A percentile compares a stretch with the other conserved stretches of the same genome.
These are phyloP conservation scores for Phortica magna DNA, from an alignment of 2,888 invertebrate genomes.

Conservation along the genomic window DNA sequence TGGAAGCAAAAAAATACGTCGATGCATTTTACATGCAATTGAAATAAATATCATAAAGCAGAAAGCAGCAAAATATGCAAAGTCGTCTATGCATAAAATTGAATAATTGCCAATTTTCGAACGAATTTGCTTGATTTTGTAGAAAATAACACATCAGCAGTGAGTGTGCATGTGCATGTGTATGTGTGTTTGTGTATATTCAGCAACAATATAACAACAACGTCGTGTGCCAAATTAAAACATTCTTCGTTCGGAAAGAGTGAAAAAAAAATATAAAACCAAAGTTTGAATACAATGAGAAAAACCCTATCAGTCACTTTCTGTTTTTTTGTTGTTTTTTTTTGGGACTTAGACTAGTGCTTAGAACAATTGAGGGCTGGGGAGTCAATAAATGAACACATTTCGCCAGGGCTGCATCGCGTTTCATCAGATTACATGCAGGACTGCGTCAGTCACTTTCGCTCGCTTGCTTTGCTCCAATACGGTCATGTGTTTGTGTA, in stretches of 20 bases:
- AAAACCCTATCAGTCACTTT: neutral
- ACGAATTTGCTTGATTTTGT: conserved; percentile 68
- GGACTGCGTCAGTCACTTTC: too few relatives aligned
- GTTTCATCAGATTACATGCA: too few relatives aligned
- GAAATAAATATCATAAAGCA: conserved; percentile 20
- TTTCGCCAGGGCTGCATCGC: neutral
- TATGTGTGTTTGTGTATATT: neutral
- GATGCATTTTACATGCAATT: conserved; percentile 14
- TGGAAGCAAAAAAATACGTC: neutral
- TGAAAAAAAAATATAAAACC: conserved; percentile 3
- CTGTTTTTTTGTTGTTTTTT: neutral
- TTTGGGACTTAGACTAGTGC: neutral
- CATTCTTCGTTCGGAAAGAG: neutral
- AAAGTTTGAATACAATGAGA: neutral
- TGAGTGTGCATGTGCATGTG: conserved; percentile 1
- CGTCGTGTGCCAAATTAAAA: conserved; percentile 68
- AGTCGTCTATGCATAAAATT: conserved; percentile 66
- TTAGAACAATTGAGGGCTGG: neutral
- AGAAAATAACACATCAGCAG: conserved; percentile 21
- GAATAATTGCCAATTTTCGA: conserved; percentile 70
- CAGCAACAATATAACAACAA: conserved; percentile 46
- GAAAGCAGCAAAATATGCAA: conserved; percentile 28
- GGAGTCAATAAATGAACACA: neutral
- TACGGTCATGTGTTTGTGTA: conserved; percentile 29
- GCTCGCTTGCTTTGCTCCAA: neutral